Evolutionary conservation across 2,113 vertebrate genomes (phyloP), one percentile per base, ranked within the genome.

Genomic region (Orthonyx spaldingii): DNA sequence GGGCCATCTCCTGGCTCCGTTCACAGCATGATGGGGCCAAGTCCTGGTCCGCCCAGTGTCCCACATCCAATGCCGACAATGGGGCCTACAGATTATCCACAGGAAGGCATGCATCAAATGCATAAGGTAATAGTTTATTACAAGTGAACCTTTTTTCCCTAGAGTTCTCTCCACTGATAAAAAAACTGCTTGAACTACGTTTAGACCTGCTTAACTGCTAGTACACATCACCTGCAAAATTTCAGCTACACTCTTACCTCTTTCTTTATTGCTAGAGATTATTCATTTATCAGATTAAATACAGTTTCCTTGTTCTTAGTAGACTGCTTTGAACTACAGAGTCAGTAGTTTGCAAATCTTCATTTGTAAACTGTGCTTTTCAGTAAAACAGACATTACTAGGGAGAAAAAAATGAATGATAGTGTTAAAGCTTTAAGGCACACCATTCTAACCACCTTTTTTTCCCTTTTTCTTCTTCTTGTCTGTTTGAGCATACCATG

Each of bases 21-120:
- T 78, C 99, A 99, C 98, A 99, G 99, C 74, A 99, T 99, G 99
- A 99, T 99, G 99, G 99, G 99, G 76, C 99, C 99, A 21, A 99
- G 99, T 95, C 99, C 99, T 53, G 99, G 99, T 83, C 99, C 99
- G 0, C 99, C 99, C 23, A 99, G 98, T 33, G 98, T 98, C 42
- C 97, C 98, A 0, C 99, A 99, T 63, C 92, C 98, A 56, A 98
- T 99, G 96, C 98, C 99, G 10, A 87, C 98, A 9, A 99, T 99
- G 97, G 99, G 98, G 4, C 97, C 98, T 46, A 96, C 98, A 17
- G 99, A 99, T 82, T 99, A 99, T 95, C 97, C 98, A 42, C 99
- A 99, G 96, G 99, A 99, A 69, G 93, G 98, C 96, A 98, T 99
- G 97, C 99, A 99, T 81, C 98, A 98, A 60, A 98, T 99, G 97